Conservation (phyloP, 2,113 vertebrate species). For the Rattus rattus region DNA sequence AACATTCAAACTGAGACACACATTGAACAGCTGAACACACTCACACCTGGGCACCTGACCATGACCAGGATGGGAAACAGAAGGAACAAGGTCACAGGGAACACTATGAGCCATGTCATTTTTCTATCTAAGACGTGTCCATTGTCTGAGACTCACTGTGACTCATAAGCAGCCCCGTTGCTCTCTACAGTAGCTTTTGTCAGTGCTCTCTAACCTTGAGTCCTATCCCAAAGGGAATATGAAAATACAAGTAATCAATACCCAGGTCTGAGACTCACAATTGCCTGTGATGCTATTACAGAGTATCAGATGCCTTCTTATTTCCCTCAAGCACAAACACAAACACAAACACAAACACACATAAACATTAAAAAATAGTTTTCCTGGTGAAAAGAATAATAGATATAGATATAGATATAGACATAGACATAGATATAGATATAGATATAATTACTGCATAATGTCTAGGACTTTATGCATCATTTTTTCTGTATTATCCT, state of each 20-base stretch:
- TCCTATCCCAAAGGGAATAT: slow-evolving; percentile 62
- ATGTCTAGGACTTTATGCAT: background rate
- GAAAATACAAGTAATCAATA: slow-evolving; percentile 16
- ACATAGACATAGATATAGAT: too few relatives aligned
- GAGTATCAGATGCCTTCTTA: too few relatives aligned
- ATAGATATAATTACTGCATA: background rate
- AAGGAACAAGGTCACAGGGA: background rate
- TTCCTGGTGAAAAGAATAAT: background rate
- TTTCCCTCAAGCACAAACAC: background rate
- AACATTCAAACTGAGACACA: background rate
- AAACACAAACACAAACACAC: background rate
- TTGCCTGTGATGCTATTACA: too few relatives aligned
- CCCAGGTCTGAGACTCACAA: too few relatives aligned
- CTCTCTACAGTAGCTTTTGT: slow-evolving; percentile 53
- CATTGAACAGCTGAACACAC: background rate
- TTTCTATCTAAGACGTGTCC: background rate
- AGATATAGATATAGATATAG: too few relatives aligned
- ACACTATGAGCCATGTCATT: background rate
- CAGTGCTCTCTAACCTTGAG: background rate
- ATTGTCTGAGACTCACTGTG: background rate
- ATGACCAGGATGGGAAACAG: too few relatives aligned
- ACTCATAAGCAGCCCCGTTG: slow-evolving; percentile 34
- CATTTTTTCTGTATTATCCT: background rate
- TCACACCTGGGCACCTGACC: background rate
- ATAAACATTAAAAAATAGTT: background rate